These are phyloP conservation scores for Rhynchotus rufescens DNA, from an alignment of 2,797 vertebrate species.

Conservation along the genomic window DNA sequence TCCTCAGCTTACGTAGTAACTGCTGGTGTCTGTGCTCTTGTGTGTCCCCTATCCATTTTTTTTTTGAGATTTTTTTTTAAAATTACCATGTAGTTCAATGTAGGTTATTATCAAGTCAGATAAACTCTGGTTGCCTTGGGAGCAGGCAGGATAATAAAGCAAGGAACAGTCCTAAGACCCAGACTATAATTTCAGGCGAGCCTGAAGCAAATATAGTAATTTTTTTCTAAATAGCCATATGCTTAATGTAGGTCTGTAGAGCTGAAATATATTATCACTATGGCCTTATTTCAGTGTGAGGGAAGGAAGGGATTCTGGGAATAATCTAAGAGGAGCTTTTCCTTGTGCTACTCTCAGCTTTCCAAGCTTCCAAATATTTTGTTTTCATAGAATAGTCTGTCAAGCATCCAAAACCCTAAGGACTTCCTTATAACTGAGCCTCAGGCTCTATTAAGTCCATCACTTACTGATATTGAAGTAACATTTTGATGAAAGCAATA, in stretches of 20 bases:
- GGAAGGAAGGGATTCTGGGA: background rate
- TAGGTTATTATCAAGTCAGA: background rate
- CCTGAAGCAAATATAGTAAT: background rate
- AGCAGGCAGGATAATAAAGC: background rate
- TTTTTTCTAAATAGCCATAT: background rate
- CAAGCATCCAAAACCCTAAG: rapidly evolving
- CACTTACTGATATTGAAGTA: background rate
- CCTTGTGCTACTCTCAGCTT: background rate
- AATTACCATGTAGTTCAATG: background rate
- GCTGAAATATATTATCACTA: too few species aligned
- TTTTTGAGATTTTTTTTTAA: background rate
- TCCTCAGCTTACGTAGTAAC: background rate
- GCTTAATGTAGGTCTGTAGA: background rate
- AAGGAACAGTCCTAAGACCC: background rate
- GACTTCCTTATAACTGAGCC: background rate
- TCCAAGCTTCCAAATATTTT: background rate
- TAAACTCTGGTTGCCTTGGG: background rate
- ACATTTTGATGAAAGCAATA: background rate
- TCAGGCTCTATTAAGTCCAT: background rate
- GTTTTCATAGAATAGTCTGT: background rate
- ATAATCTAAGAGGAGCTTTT: background rate
- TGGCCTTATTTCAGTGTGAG: background rate
- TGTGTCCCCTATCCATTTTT: background rate
- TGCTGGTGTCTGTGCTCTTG: background rate
- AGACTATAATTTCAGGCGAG: background rate